Percentiles rank a stretch among this genome's conserved stretches.
phyloP scores from a whole-genome alignment of 2,113 vertebrate genomes.

The Brachirus orientalis region DNA sequence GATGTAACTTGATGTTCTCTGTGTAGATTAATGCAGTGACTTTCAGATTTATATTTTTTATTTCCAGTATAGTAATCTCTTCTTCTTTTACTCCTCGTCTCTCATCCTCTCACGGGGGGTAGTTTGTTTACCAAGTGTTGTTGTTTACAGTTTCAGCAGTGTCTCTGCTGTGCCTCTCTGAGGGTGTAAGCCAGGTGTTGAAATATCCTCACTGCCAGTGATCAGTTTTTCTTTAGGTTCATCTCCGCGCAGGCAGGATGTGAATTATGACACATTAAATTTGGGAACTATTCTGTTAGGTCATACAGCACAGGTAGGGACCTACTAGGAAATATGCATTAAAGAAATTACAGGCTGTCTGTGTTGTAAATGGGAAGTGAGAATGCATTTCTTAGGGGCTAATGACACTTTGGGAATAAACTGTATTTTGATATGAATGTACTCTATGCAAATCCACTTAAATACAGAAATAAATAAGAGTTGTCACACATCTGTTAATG shows the following conservation, averaged over 20 bases:
- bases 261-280: constrained; percentile 19
- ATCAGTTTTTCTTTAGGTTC: constrained; percentile 31
- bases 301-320: no score
- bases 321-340: constrained; percentile 9
- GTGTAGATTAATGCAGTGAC: neutral
- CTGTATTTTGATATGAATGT: neutral
- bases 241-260: constrained; percentile 6
- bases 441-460: neutral
- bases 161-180: constrained; percentile 16
- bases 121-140: constrained; percentile 36
- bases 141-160: constrained; percentile 36
- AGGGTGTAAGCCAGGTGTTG: constrained; percentile 57
- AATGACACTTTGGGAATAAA: neutral
- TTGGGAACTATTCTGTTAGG: neutral
- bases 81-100: neutral
- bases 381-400: constrained; percentile 8
- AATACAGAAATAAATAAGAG: neutral
- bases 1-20: neutral
- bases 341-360: neutral
- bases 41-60: neutral
- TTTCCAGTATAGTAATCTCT: neutral
- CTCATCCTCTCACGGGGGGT: neutral
- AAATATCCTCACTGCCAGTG: constrained; percentile 35
- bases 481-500: neutral
- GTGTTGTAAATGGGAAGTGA: neutral